These are phyloP conservation scores for Pithys albifrons DNA, from an alignment of 2,113 vertebrate species.

Conservation along the genomic window DNA sequence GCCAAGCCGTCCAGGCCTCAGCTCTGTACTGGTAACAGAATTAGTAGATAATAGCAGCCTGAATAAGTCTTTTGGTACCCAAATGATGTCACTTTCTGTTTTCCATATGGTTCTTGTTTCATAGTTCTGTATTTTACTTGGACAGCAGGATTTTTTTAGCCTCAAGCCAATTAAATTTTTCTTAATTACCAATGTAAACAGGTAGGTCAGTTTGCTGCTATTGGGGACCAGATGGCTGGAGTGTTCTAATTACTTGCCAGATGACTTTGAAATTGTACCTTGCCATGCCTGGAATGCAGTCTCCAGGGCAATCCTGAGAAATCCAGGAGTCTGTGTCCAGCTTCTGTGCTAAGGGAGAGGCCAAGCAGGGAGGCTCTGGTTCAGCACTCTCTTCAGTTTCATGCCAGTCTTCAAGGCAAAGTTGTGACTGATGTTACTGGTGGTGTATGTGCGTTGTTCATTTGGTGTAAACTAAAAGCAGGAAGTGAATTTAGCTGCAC, in stretches of 20 bases:
- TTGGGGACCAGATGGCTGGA: conserved; percentile 28
- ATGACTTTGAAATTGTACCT: neutral
- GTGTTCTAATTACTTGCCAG: conserved; percentile 1
- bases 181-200: neutral
- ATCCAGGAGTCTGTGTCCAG: neutral
- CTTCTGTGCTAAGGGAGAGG: neutral
- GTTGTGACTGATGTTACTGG: neutral
- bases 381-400: neutral
- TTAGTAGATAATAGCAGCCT: neutral
- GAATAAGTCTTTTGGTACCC: neutral
- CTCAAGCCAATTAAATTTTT: conserved; percentile 4
- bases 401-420: neutral
- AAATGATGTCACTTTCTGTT: neutral
- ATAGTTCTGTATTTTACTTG: neutral
- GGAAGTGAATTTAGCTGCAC: neutral
- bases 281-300: conserved; percentile 11
- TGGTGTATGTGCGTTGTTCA: neutral
- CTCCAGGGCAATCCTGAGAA: neutral
- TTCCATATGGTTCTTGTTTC: neutral
- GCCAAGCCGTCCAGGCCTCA: neutral
- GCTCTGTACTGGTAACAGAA: neutral
- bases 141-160: conserved; percentile 31
- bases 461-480: neutral
- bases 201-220: neutral
- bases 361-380: neutral